These are phyloP conservation scores for Sebastolobus alascanus DNA, from an alignment of 2,797 vertebrate species.

Conservation along the genomic window DNA sequence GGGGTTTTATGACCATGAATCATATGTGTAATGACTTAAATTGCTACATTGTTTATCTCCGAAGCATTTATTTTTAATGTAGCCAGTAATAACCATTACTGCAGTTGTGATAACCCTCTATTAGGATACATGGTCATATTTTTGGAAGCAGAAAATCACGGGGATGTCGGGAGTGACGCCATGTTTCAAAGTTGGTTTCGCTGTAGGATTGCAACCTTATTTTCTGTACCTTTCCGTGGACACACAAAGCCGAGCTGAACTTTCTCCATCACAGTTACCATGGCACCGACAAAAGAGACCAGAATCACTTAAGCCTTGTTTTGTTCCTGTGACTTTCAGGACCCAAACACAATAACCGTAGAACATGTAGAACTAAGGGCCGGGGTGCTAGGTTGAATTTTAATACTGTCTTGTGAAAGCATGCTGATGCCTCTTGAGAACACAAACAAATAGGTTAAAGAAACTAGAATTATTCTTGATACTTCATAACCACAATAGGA, in stretches of 20 bases:
- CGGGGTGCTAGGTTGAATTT: slow-evolving; percentile 51
- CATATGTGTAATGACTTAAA: slow-evolving; percentile 51
- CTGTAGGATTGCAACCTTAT: slow-evolving; percentile 12
- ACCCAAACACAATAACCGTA: slow-evolving; percentile 43
- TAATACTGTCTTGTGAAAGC: slow-evolving; percentile 48
- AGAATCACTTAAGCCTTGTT: slow-evolving; percentile 64
- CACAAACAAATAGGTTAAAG: background rate
- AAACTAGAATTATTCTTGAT: background rate
- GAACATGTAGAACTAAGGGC: slow-evolving; percentile 43
- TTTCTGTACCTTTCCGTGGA: slow-evolving; percentile 30
- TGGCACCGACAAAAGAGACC: slow-evolving; percentile 62
- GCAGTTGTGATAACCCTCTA: background rate
- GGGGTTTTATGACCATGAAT: slow-evolving; percentile 56
- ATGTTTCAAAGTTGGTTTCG: slow-evolving; percentile 11
- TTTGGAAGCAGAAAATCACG: background rate
- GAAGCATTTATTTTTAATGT: slow-evolving; percentile 46
- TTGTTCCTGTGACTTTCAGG: slow-evolving; percentile 65
- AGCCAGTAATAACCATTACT: background rate
- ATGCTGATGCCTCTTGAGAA: background rate
- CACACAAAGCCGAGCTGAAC: slow-evolving; percentile 40
- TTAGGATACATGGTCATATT: slow-evolving; percentile 16
- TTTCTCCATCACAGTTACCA: slow-evolving; percentile 68
- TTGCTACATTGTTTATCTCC: slow-evolving; percentile 48
- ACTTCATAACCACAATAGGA: background rate
- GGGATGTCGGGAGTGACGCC: background rate